Percentiles rank a stretch among this genome's conserved stretches.
Evolutionary conservation across 2,888 invertebrate genomes (phyloP).

Genomic region (Maniola hyperantus): DNA sequence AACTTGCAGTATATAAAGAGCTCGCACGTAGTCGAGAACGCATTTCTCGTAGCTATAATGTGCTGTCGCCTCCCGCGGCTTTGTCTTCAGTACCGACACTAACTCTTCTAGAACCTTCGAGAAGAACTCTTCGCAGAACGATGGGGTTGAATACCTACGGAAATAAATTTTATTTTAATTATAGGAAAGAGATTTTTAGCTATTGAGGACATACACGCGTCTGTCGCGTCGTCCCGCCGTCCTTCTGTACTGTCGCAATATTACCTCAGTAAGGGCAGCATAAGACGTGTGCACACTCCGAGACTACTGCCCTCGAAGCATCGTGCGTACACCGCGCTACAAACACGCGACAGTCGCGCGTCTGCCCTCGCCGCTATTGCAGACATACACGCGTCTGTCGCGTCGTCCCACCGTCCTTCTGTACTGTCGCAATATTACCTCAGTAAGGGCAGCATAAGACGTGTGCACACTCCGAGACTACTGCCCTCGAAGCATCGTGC

Average conservation of each 20-base stretch:
- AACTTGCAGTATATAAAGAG: constrained; percentile 49
- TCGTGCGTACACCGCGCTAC: constrained; percentile 42
- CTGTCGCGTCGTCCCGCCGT: constrained; percentile 65
- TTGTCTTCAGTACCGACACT: constrained; percentile 42
- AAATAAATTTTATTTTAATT: too few species aligned
- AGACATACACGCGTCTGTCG: constrained; percentile 54
- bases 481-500: constrained; percentile 34
- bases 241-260: constrained; percentile 49
- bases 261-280: constrained; percentile 61
- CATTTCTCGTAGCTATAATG: constrained; percentile 44
- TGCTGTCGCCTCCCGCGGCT: constrained; percentile 38
- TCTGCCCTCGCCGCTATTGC: constrained; percentile 45
- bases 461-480: constrained; percentile 43
- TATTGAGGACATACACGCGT: constrained; percentile 51
- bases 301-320: constrained; percentile 37
- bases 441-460: constrained; percentile 57
- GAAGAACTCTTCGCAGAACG: constrained; percentile 56
- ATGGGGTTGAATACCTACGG: constrained; percentile 51
- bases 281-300: constrained; percentile 48
- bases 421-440: constrained; percentile 48
- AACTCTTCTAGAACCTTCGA: constrained; percentile 44
- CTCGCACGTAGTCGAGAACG: constrained; percentile 46
- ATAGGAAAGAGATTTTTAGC: constrained; percentile 23
- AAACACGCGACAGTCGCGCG: constrained; percentile 27
- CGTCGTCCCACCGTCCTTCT: constrained; percentile 32